Base-by-base conservation (phyloP, 2,113 vertebrate species). In the Talpa occidentalis region DNA sequence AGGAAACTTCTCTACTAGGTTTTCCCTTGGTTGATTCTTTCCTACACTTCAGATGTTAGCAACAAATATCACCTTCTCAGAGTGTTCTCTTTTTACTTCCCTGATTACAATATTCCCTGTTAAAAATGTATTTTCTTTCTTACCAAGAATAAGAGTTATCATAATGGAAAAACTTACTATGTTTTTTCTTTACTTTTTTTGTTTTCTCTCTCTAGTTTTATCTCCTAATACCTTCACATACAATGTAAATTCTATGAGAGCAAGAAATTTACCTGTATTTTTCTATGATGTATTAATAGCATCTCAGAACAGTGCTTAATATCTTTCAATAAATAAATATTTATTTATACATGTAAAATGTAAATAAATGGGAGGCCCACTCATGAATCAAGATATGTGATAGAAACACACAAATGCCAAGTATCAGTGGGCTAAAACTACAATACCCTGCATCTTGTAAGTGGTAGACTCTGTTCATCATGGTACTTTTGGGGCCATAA, bases 101-200 rank as follows among this genome's bases (percentile, higher is more conserved):
- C 10, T 84, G 15, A 81, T 59, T 76, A 85, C 79, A 87, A 90
- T n/a, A 70, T 7, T 28, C 16, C 7, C 6, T 82, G 73, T 77
- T 79, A 67, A 79, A 90, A 94, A 88, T 12, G 4, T 26, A 84
- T 2, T 74, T 30, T 70, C 14, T 62, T 70, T 64, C 7, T 77
- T 21, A 88, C 11, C 49, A 60, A 40, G 7, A 15, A 15, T 78
- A 64, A 87, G 42, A 83, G 49, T 79, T 86, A 77, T 72, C 59
- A 64, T 15, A 86, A 89, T 91, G 66, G 52, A 69, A 90, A 88
- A 62, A 77, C 73, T 95, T 60, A 86, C 32, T 66, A 90, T 79
- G 76, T 69, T 2, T 54, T 73, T 88, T 81, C 21, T 82, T 94
- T 72, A 54, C 2, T 49, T 91, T 35, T 35, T 73, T 76, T 82